Conservation (phyloP, 2,797 vertebrate species). For the Cyclopterus lumpus region DNA sequence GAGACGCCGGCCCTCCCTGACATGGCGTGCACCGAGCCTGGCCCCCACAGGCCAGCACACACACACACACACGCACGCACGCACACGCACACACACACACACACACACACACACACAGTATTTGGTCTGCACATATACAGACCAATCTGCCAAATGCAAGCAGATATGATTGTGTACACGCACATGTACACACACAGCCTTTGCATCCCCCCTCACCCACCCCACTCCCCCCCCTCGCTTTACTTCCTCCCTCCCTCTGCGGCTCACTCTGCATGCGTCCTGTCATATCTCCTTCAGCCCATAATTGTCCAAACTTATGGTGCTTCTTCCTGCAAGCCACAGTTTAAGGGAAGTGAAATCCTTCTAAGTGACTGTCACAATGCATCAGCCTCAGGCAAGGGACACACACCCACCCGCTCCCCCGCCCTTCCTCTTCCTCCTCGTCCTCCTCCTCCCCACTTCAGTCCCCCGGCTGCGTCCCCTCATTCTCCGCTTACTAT, state of each 20-base stretch:
- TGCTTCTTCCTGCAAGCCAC: slow-evolving; percentile 87
- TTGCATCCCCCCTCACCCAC: slow-evolving; percentile 29
- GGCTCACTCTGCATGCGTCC: slow-evolving; percentile 86
- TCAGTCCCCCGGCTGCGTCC: slow-evolving; percentile 66
- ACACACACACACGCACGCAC: slow-evolving; percentile 43
- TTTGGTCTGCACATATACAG: slow-evolving; percentile 40
- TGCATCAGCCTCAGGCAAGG: slow-evolving; percentile 86
- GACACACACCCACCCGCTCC: slow-evolving; percentile 83
- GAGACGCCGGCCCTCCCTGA: slow-evolving; percentile 85
- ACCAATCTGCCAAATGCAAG: slow-evolving; percentile 47
- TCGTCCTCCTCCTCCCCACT: slow-evolving; percentile 39
- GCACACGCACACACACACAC: slow-evolving; percentile 22
- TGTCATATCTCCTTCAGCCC: slow-evolving; percentile 92
- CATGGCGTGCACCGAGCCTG: slow-evolving; percentile 84
- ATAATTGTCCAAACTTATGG: slow-evolving; percentile 89
- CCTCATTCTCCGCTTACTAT: slow-evolving; percentile 62
- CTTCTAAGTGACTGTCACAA: slow-evolving; percentile 93
- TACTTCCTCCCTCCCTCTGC: slow-evolving; percentile 71
- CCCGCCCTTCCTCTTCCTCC: slow-evolving; percentile 16
- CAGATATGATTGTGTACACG: slow-evolving; percentile 54
- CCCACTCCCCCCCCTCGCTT: slow-evolving; percentile 37
- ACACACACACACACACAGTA: slow-evolving; percentile 25
- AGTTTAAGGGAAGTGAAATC: slow-evolving; percentile 91
- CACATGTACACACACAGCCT: slow-evolving; percentile 44
- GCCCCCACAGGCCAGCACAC: slow-evolving; percentile 76